phyloP scores from a whole-genome alignment of 2,113 vertebrate genomes.

The Myanophis thanlyinensis region DNA sequence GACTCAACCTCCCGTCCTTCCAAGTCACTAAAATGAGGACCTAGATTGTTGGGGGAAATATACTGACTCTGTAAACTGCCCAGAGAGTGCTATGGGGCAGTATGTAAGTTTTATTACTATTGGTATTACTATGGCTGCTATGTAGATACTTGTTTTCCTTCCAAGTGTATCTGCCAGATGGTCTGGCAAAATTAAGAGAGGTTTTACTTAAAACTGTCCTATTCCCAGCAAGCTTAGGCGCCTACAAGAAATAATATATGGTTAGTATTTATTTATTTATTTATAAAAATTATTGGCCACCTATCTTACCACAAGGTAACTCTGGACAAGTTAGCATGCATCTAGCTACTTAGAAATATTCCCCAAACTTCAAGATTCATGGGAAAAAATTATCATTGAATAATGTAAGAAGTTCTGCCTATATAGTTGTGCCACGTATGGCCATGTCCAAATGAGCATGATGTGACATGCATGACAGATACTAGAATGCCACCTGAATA shows the following conservation, averaged over 20 bases:
- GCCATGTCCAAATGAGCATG: not conserved
- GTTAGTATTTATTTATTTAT: not conserved
- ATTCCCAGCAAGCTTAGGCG: not conserved
- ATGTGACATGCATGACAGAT: not conserved
- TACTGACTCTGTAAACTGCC: not conserved
- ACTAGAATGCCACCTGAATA: not conserved
- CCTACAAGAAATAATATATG: not conserved
- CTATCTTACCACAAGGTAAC: not conserved
- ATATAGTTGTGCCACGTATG: not conserved
- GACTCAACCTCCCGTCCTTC: not conserved
- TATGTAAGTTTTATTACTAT: not conserved
- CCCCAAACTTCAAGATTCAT: not conserved
- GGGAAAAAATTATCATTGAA: not conserved
- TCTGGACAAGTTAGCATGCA: not conserved
- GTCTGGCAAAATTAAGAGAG: not conserved
- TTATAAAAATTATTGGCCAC: not conserved
- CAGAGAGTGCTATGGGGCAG: not conserved
- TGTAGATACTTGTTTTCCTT: not conserved
- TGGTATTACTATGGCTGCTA: not conserved
- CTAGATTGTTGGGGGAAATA: not conserved
- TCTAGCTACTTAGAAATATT: not conserved
- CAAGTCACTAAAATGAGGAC: not conserved
- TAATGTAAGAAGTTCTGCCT: no score
- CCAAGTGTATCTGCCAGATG: not conserved
- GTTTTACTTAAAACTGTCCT: not conserved